phyloP scores from a whole-genome alignment of 2,888 invertebrate genomes.

The Agriopis marginaria region DNA sequence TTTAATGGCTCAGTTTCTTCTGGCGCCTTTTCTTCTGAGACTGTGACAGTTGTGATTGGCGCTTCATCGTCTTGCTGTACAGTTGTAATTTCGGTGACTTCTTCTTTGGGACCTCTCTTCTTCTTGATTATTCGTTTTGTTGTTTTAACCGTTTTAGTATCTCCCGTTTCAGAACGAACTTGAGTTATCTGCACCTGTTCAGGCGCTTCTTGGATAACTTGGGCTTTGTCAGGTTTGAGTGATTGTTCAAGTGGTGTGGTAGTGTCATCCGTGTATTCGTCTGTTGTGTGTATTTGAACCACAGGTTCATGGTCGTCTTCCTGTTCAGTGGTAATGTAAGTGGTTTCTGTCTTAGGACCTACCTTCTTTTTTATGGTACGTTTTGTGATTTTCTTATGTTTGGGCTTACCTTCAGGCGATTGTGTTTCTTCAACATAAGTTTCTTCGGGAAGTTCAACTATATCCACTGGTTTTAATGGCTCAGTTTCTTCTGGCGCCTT shows the following conservation, averaged over 20 bases:
- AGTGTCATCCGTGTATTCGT: conserved; percentile 56
- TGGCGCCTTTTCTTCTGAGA: conserved; percentile 6
- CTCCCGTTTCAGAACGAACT: conserved; percentile 61
- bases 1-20: conserved; percentile 35
- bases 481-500: neutral
- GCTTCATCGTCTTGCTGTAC: conserved; percentile 68
- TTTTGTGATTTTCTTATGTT: conserved; percentile 49
- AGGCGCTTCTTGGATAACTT: conserved; percentile 59
- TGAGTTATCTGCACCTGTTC: conserved; percentile 37
- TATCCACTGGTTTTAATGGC: conserved; percentile 43
- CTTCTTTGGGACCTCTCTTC: conserved; percentile 51
- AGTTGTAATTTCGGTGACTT: conserved; percentile 74
- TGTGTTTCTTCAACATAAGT: conserved; percentile 53
- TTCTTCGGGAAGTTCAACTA: conserved; percentile 64
- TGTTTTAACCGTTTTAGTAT: conserved; percentile 54
- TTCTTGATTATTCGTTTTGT: conserved; percentile 62
- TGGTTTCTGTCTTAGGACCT: conserved; percentile 69
- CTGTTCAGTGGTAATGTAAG: conserved; percentile 52
- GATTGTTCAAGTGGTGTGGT: conserved; percentile 45
- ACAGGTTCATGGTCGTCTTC: conserved; percentile 55
- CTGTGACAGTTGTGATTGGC: conserved; percentile 57
- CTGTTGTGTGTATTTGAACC: conserved; percentile 19
- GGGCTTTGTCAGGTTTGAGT: conserved; percentile 52
- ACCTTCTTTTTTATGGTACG: conserved; percentile 74
- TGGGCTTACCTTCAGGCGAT: conserved; percentile 54